Evolutionary conservation across 2,888 invertebrate genomes (phyloP), one percentile per base, ranked within the genome.

Genomic region (Lucinisca nassula): DNA sequence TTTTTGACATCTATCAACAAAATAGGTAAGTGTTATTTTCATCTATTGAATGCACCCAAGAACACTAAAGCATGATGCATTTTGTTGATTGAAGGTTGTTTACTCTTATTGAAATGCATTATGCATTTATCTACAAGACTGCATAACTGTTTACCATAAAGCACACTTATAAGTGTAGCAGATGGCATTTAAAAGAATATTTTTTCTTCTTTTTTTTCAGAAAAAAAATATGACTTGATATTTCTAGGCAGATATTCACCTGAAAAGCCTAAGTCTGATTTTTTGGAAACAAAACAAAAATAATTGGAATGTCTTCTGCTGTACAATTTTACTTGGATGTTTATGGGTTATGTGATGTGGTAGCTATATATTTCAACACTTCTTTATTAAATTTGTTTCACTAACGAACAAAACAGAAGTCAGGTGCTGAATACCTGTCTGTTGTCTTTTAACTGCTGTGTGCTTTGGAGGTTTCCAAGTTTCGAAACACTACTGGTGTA

Each of bases 321-420:
- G n/a, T n/a, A n/a, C n/a, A n/a, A n/a, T n/a, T n/a, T n/a, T n/a
- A n/a, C n/a, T n/a, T n/a, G n/a, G n/a, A n/a, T n/a, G n/a, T n/a
- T n/a, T n/a, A n/a, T n/a, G n/a, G n/a, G n/a, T n/a, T n/a, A n/a
- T n/a, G n/a, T n/a, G n/a, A n/a, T n/a, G n/a, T n/a, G n/a, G n/a
- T n/a, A n/a, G n/a, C n/a, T n/a, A n/a, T n/a, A 61, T 61, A 30
- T 67, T 35, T 67, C 67, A 67, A 35, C 67, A 35, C 67, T 67
- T 35, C 35, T n/a, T 67, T 67, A 67, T 67, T 67, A 67, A 67
- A 67, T 21, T 35, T 67, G 67, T 35, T 14, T 30, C 6, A 17
- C 35, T 67, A 35, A 67, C 35, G 32, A 14, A 32, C 35, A 67
- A 67, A 67, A 67, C 32, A 67, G 67, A 35, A 35, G 35, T 10